These are phyloP conservation scores for Eupsittula cactorum DNA, from an alignment of 2,113 vertebrate species.

Conservation along the genomic window DNA sequence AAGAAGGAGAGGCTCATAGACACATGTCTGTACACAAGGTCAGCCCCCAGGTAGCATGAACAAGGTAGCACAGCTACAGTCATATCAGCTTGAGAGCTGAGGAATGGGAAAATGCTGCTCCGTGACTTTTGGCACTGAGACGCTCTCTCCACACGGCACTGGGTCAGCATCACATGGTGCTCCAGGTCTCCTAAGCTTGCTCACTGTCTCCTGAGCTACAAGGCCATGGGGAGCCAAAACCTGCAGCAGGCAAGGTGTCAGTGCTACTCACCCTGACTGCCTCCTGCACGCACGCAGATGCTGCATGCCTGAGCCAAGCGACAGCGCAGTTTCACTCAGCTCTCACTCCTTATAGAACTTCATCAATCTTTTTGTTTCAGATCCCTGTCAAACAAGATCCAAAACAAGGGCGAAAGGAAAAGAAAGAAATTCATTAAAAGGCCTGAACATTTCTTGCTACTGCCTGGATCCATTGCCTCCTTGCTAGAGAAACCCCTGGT, in stretches of 20 bases:
- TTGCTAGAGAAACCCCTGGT: not conserved
- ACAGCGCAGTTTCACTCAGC: fast-evolving
- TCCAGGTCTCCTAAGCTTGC: not conserved
- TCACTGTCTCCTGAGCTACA: not conserved
- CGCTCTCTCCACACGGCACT: not conserved
- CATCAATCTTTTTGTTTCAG: not conserved
- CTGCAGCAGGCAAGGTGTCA: not conserved
- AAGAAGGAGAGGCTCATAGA: not conserved
- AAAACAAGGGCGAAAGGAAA: not conserved
- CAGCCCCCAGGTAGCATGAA: not conserved
- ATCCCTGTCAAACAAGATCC: not conserved
- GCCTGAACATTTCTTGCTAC: not conserved
- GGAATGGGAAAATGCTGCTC: fast-evolving
- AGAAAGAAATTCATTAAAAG: not conserved
- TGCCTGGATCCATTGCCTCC: not conserved
- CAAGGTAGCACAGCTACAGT: fast-evolving
- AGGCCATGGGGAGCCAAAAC: not conserved
- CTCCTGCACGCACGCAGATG: fast-evolving
- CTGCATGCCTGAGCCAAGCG: not conserved
- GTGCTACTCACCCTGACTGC: fast-evolving
- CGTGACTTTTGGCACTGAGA: not conserved
- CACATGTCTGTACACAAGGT: fast-evolving
- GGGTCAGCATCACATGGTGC: not conserved
- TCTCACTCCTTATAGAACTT: not conserved
- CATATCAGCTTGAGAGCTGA: fast-evolving